Base-by-base conservation (phyloP, 2,113 vertebrate genomes). In the Empidonax traillii region DNA sequence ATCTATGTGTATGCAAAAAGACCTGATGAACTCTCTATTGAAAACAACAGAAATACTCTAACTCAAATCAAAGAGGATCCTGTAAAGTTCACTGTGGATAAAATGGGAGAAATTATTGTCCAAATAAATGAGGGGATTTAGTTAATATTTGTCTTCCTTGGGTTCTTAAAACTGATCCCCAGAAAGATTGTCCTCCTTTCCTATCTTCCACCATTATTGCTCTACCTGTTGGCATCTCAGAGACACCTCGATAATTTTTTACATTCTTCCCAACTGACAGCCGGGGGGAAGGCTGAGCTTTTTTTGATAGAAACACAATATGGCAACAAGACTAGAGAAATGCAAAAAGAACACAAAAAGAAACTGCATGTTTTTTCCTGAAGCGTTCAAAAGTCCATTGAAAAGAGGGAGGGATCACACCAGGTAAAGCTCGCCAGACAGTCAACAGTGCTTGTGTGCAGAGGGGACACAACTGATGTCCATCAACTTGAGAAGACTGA, bases 371-470 rank as follows among this genome's bases (percentile, higher is more conserved):
- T 51, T 19, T 83, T 78, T 71, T 75, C 61, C 52, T 35, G 47
- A 84, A 67, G 51, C 2, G 0, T 55, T 78, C 49, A 23, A 33
- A 80, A 72, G 33, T 4, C 55, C 12, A 0, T 25, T 0, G 0
- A 77, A 71, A 27, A 31, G 24, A 49, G 28, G 27, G 20, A 79
- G 58, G 28, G 2, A 1, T 22, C 19, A 31, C 3, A 3, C 17
- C 10, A n/a, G 31, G 22, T 8, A 72, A 6, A 53, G 31, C 14
- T 15, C 37, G 35, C 18, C 16, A 21, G 22, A 44, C 5, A 30
- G 9, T 33, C 5, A 0, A 21, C 0, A 0, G 33, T 6, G 3
- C 25, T 59, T 72, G 27, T 1, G 4, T 16, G 33, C 1, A 2
- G 37, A 37, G 19, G 9, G 16, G 11, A 55, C 21, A 9, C 2